These are phyloP conservation scores for Salticus scenicus DNA, from an alignment of 2,888 invertebrate species.

Conservation along the genomic window DNA sequence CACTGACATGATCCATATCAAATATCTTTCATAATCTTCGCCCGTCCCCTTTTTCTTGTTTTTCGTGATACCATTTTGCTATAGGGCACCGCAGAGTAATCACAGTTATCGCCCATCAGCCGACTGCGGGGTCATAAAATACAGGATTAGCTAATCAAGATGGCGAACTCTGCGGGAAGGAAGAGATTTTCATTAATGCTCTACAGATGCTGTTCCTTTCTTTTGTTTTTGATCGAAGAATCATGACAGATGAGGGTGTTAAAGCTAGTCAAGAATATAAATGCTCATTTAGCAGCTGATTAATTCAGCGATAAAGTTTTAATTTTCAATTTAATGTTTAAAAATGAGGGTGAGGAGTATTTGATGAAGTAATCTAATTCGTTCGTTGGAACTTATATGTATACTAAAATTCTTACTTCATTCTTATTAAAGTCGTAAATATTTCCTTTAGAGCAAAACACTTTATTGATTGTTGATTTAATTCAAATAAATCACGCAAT, in stretches of 20 bases:
- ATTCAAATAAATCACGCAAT: too few relatives aligned
- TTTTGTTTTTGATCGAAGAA: background rate
- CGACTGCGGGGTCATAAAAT: constrained; percentile 1
- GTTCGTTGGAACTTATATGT: too few relatives aligned
- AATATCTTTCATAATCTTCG: background rate
- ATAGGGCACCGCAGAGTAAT: background rate
- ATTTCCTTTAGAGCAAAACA: too few relatives aligned
- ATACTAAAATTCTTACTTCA: too few relatives aligned
- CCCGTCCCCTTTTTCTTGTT: background rate
- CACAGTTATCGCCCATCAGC: background rate
- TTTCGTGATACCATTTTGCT: background rate
- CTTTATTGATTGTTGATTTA: too few relatives aligned
- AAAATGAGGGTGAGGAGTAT: too few relatives aligned
- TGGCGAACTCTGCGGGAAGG: background rate
- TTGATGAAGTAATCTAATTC: too few relatives aligned
- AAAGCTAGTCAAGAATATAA: too few relatives aligned
- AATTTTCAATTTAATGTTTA: too few relatives aligned
- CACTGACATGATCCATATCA: background rate
- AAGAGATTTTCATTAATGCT: background rate
- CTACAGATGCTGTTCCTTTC: background rate
- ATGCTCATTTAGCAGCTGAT: too few relatives aligned
- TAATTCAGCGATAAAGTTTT: too few relatives aligned
- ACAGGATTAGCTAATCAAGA: constrained; percentile 2
- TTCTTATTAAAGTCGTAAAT: too few relatives aligned
- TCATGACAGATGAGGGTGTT: background rate